Evolutionary conservation across 2,888 invertebrate species (phyloP), one percentile per base, ranked within the genome.

Genomic region (Tetanocera ferruginea): DNA sequence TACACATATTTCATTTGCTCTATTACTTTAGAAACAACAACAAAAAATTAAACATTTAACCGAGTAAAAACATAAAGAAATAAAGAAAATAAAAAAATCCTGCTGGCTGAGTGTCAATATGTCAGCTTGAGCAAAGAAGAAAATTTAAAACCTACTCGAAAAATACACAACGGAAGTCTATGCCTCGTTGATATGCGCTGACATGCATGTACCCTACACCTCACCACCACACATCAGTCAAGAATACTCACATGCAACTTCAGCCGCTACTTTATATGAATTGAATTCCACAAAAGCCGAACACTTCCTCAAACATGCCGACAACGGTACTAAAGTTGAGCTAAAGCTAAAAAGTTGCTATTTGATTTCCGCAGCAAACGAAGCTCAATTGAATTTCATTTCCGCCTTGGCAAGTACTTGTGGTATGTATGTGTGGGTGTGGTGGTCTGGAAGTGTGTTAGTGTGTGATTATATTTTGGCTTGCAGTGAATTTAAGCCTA

Each of bases 141-240:
- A 17, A 5, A 55, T 55, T 23, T 55, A 55, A 66, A 34, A 25
- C 28, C 60, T 28, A 60, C 23, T 60, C 28, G 19, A 66, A 66
- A 34, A 34, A 66, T 19, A 37, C 34, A 28, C 34, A 37, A n/a
- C 31, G 34, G 34, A 60, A 60, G 60, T 60, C 60, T 11, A 1
- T 28, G 60, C 60, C 28, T 60, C 17, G 28, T 23, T 23, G 25
- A 28, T 28, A 60, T 17, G 4, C 28, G 23, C 14, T 60, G 43
- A 60, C 14, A 14, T 60, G 25, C 25, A 60, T 17, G 28, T 9
- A 43, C 1, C 43, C 43, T 43, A 1, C 14, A 43, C 43, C 60
- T 6, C 19, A 25, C 60, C 4, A 74, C 79, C 79, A 51, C 73
- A 76, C 78, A 76, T 57, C 75, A 77, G 76, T 79, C 74, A 78